These are phyloP conservation scores for Donacobius atricapilla DNA, from an alignment of 2,113 vertebrate genomes.

Conservation along the genomic window DNA sequence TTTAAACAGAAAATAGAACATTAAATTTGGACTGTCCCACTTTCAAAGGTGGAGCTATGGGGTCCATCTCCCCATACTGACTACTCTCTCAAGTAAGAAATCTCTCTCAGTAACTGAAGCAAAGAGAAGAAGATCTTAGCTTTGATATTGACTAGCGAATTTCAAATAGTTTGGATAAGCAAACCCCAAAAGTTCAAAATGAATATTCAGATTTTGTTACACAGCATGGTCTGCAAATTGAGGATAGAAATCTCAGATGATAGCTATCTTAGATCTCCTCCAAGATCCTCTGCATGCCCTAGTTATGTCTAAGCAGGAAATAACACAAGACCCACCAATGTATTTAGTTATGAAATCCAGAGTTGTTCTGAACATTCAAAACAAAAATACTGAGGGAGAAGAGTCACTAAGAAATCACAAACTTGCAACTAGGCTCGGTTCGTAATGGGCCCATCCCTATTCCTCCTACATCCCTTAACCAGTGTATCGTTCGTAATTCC, in stretches of 20 bases:
- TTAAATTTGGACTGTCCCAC: neutral
- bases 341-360: neutral
- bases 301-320: conserved; percentile 46
- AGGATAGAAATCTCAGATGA: conserved; percentile 60
- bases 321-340: neutral
- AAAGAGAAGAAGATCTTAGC: conserved; percentile 6
- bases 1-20: neutral
- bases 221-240: conserved; percentile 30
- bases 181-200: conserved; percentile 57
- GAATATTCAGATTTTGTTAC: conserved; percentile 52
- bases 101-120: neutral
- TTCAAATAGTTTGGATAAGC: conserved; percentile 40
- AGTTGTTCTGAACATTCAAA: neutral
- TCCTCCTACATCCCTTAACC: neutral
- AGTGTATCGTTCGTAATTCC: neutral
- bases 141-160: conserved; percentile 37
- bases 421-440: neutral
- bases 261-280: conserved; percentile 54
- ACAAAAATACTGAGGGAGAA: neutral
- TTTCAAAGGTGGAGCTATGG: conserved; percentile 17
- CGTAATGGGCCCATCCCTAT: neutral
- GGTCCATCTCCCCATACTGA: neutral
- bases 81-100: neutral
- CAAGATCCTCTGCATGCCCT: conserved; percentile 25
- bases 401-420: neutral